phyloP scores from a whole-genome alignment of 2,113 vertebrate genomes.

The Mirza zaza region DNA sequence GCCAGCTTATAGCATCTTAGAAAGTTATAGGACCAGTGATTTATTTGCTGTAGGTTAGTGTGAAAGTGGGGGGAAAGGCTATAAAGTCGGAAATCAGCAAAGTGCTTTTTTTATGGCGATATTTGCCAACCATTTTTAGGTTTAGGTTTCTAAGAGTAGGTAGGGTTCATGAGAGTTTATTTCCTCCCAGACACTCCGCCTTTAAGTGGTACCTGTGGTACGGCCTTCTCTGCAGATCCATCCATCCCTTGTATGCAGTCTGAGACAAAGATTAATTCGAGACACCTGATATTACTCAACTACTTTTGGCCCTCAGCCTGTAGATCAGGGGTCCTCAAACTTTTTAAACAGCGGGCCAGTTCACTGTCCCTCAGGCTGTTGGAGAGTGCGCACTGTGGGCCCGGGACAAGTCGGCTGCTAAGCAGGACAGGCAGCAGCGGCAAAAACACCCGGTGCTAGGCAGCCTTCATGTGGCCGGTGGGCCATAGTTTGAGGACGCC shows the following conservation, averaged over 20 bases:
- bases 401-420: too few species aligned
- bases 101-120: background rate
- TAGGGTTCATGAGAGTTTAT: background rate
- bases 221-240: background rate
- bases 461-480: fast-evolving
- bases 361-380: too few species aligned
- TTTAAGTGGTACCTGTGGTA: slow-evolving; percentile 28
- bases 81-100: background rate
- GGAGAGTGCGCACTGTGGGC: too few species aligned
- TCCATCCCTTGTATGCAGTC: fast-evolving
- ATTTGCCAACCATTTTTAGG: slow-evolving; percentile 6
- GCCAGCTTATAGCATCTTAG: background rate
- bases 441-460: too few species aligned
- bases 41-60: slow-evolving; percentile 16
- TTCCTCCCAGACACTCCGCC: background rate
- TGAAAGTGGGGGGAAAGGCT: background rate
- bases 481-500: too few species aligned
- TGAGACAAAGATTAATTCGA: background rate
- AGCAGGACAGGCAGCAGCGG: too few species aligned
- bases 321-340: background rate
- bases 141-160: background rate
- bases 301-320: background rate
- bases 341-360: too few species aligned
- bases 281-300: background rate
- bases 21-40: background rate